phyloP scores from a whole-genome alignment of 2,113 vertebrate genomes.

The Fregetta grallaria region DNA sequence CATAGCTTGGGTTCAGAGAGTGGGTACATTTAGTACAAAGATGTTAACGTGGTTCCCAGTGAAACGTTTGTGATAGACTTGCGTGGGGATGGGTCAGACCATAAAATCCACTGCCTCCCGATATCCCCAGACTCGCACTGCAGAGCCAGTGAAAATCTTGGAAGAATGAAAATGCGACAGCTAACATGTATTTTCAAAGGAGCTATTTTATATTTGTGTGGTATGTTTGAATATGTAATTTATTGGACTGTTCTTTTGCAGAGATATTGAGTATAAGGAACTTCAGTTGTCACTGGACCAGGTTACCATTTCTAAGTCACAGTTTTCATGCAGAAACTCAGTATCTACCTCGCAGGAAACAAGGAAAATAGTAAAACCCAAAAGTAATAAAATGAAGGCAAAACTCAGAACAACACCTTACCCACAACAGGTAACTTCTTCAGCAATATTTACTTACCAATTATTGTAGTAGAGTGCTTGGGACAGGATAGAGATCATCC shows the following conservation, averaged over 20 bases:
- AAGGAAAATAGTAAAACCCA: conserved; percentile 84
- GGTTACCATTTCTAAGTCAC: conserved; percentile 74
- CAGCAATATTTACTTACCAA: background rate
- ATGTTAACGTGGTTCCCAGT: background rate
- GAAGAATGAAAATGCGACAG: background rate
- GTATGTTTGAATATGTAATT: background rate
- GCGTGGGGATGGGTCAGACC: rapidly evolving
- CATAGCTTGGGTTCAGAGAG: background rate
- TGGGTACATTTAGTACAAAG: background rate
- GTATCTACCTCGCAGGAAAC: conserved; percentile 83
- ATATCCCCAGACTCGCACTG: background rate
- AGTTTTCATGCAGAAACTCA: conserved; percentile 79
- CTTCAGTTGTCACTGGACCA: conserved; percentile 91
- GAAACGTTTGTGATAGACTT: background rate
- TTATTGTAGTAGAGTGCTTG: background rate
- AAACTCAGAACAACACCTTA: conserved; percentile 86
- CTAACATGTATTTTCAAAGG: background rate
- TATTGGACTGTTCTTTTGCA: conserved; percentile 60
- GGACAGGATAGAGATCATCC: background rate
- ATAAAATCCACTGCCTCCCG: background rate
- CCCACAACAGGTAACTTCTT: conserved; percentile 79
- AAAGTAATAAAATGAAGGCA: conserved; percentile 80
- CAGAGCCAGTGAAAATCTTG: background rate
- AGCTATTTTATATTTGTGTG: background rate
- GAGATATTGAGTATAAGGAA: conserved; percentile 89